Conservation (phyloP, 2,888 invertebrate species). For the Trilocha varians region DNA sequence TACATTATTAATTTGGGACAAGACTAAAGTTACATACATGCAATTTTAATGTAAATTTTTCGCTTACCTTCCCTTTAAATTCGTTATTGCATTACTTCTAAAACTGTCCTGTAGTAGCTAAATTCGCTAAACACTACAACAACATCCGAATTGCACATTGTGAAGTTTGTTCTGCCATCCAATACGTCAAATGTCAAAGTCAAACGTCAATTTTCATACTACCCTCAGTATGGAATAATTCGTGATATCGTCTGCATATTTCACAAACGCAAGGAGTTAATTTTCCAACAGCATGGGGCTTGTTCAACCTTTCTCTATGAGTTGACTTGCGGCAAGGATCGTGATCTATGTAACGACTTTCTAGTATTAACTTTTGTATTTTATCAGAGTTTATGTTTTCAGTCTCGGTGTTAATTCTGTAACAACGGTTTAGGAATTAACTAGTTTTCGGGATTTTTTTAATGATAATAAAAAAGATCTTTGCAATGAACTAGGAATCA, state of each 20-base stretch:
- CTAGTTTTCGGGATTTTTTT: no score
- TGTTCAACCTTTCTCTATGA: conserved; percentile 8
- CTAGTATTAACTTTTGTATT: conserved; percentile 34
- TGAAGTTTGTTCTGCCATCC: no score
- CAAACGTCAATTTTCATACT: conserved; percentile 8
- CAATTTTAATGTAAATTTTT: neutral
- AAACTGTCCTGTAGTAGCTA: no score
- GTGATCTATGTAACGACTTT: conserved; percentile 45
- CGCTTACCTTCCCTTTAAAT: no score
- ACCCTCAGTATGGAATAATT: conserved; percentile 41
- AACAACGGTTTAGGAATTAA: no score
- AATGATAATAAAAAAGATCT: no score
- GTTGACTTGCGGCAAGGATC: conserved; percentile 10
- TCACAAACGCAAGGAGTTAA: conserved; percentile 48
- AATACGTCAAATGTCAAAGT: no score
- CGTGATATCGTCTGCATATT: conserved; percentile 55
- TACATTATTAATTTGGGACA: conserved; percentile 4
- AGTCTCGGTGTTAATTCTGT: conserved; percentile 18
- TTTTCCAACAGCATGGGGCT: conserved; percentile 10
- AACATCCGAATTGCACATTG: no score
- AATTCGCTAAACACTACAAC: no score
- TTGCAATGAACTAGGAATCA: no score
- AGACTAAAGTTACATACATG: neutral
- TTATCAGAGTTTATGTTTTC: conserved; percentile 16
- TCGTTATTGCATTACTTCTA: no score